Conservation (phyloP, 1,140 invertebrate species). For the Drosophila hydei region DNA sequence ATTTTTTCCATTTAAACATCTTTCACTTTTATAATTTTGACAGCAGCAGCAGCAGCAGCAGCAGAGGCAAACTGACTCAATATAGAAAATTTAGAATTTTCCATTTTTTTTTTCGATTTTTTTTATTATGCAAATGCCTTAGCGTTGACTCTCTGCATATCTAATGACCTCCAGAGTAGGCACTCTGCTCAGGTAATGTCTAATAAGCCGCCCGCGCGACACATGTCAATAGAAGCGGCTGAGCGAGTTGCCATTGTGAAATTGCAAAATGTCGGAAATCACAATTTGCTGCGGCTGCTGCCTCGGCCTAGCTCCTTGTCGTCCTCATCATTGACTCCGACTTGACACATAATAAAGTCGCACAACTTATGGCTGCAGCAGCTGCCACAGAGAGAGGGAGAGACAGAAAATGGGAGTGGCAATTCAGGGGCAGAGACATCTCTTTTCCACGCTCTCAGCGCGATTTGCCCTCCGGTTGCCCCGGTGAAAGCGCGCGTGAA, state of each 20-base stretch:
- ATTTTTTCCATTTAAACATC: conserved; percentile 40
- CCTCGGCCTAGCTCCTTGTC: conserved; percentile 30
- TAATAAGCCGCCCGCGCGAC: conserved; percentile 59
- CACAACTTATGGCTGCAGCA: conserved; percentile 79
- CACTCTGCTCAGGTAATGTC: background rate
- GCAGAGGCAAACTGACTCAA: background rate
- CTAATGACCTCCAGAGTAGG: conserved; percentile 50
- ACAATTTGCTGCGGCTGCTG: background rate
- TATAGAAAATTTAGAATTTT: conserved; percentile 24
- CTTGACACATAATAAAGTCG: conserved; percentile 81
- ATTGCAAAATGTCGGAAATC: conserved; percentile 8
- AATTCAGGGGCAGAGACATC: too few species aligned
- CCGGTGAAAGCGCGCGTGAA: conserved; percentile 77
- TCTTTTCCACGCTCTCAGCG: too few species aligned
- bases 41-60: conserved; percentile 30
- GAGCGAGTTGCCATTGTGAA: conserved; percentile 41
- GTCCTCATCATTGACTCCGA: conserved; percentile 54
- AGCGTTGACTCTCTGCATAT: conserved; percentile 50
- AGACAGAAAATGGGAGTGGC: background rate
- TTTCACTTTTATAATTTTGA: conserved; percentile 61
- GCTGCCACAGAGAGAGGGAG: conserved; percentile 20
- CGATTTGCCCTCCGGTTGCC: conserved; percentile 49
- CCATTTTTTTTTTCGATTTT: conserved; percentile 6
- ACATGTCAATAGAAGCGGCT: conserved; percentile 67
- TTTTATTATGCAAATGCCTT: conserved; percentile 65